Evolutionary conservation across 2,797 vertebrate genomes (phyloP).

Genomic region (Sebastes elongatus): DNA sequence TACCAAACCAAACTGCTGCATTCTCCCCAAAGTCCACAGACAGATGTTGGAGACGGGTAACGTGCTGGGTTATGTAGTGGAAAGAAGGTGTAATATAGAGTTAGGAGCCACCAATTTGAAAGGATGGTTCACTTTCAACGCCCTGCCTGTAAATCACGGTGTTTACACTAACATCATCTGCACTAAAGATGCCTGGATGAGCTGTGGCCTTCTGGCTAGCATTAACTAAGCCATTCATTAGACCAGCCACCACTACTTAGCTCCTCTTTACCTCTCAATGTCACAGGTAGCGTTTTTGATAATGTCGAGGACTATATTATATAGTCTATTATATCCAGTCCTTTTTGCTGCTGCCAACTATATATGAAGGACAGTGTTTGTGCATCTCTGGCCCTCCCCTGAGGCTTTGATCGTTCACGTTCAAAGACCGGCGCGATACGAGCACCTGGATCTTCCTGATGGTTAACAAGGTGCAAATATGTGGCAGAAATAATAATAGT

Average conservation of each 20-base stretch:
- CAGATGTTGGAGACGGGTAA: slow-evolving; percentile 2
- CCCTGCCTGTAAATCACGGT: slow-evolving; percentile 46
- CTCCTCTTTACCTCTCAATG: slow-evolving; percentile 22
- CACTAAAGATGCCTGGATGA: slow-evolving; percentile 29
- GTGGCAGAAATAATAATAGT: slow-evolving; percentile 73
- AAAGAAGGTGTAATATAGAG: slow-evolving; percentile 30
- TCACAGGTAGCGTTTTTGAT: slow-evolving; percentile 16
- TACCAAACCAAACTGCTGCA: not conserved
- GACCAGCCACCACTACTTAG: not conserved
- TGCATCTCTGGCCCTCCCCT: slow-evolving; percentile 19
- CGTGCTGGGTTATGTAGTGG: not conserved
- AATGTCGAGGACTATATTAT: not conserved
- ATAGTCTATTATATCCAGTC: not conserved
- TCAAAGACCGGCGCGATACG: slow-evolving; percentile 49
- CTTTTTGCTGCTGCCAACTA: not conserved
- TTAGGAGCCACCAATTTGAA: slow-evolving; percentile 20
- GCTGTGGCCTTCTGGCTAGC: not conserved
- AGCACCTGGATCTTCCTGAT: slow-evolving; percentile 67
- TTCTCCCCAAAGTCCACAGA: not conserved
- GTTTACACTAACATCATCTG: slow-evolving; percentile 4
- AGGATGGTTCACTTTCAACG: slow-evolving; percentile 33
- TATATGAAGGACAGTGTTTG: slow-evolving; percentile 9
- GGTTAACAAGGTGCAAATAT: slow-evolving; percentile 53
- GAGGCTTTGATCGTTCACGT: slow-evolving; percentile 56
- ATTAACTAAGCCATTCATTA: slow-evolving; percentile 37